Conservation (phyloP, 2,888 invertebrate genomes). For the Scrobipalpa costella region DNA sequence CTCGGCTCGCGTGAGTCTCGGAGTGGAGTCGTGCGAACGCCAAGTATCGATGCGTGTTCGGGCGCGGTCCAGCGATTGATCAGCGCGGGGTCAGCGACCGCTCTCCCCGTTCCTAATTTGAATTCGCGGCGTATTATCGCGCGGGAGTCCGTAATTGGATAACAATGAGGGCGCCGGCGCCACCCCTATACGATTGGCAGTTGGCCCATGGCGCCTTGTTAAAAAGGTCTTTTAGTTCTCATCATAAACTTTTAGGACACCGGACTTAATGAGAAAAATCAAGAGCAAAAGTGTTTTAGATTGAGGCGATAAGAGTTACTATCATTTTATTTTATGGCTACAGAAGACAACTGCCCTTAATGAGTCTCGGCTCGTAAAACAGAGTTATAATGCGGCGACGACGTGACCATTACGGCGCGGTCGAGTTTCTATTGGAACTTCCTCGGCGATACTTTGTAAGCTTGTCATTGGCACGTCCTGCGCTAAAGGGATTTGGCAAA, state of each 20-base stretch:
- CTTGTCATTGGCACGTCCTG: constrained; percentile 51
- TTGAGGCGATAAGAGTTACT: constrained; percentile 10
- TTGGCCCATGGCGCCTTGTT: constrained; percentile 52
- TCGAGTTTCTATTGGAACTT: constrained; percentile 23
- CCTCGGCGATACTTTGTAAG: constrained; percentile 33
- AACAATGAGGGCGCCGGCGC: constrained; percentile 76
- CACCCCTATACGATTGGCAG: constrained; percentile 59
- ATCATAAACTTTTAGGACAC: background rate
- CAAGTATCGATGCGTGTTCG: constrained; percentile 30
- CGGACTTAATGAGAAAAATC: constrained; percentile 16
- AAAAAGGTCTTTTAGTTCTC: constrained; percentile 33
- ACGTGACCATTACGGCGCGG: constrained; percentile 21
- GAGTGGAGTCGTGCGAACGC: constrained; percentile 26
- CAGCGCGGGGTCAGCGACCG: constrained; percentile 74
- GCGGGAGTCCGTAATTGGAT: constrained; percentile 79
- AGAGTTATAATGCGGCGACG: constrained; percentile 18
- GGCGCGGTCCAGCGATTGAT: constrained; percentile 71
- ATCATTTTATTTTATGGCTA: constrained; percentile 12
- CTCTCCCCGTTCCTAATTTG: constrained; percentile 78
- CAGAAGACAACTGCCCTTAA: constrained; percentile 23
- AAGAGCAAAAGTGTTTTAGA: constrained; percentile 14
- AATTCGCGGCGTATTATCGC: constrained; percentile 79
- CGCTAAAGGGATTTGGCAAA: constrained; percentile 42
- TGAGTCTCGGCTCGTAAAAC: constrained; percentile 20
- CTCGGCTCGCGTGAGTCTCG: constrained; percentile 25